Conservation (phyloP, 2,888 invertebrate species). For the Yponomeuta evonymella region DNA sequence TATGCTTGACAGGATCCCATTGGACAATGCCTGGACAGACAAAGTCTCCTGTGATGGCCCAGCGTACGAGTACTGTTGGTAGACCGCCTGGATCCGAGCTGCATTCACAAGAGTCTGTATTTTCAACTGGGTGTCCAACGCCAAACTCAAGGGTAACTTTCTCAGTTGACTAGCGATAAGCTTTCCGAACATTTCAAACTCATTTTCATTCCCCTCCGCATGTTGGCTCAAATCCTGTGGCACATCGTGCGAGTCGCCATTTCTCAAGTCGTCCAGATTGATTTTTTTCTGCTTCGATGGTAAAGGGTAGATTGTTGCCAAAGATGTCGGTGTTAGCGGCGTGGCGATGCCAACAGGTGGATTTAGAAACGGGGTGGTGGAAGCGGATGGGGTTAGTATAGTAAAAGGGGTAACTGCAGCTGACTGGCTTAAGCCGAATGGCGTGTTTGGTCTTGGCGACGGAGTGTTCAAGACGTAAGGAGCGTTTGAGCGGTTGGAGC, state of each 20-base stretch:
- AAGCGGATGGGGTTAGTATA: constrained; percentile 55
- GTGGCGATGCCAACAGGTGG: constrained; percentile 70
- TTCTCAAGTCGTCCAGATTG: constrained; percentile 37
- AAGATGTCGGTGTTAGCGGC: constrained; percentile 57
- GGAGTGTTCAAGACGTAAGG: constrained; percentile 69
- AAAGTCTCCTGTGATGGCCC: constrained; percentile 66
- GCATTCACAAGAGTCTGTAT: constrained; percentile 67
- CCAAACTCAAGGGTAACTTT: constrained; percentile 62
- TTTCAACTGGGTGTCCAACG: constrained; percentile 65
- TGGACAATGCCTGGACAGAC: constrained; percentile 65
- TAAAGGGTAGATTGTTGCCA: constrained; percentile 63
- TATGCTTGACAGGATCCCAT: constrained; percentile 66
- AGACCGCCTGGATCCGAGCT: constrained; percentile 66
- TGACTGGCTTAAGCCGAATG: constrained; percentile 59
- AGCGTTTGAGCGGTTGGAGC: constrained; percentile 63
- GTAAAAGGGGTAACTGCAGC: constrained; percentile 46
- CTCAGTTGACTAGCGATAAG: constrained; percentile 66
- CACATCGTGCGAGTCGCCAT: constrained; percentile 48
- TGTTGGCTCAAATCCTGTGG: constrained; percentile 69
- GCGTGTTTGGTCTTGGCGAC: constrained; percentile 64
- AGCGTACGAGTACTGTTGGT: constrained; percentile 68
- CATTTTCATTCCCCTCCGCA: constrained; percentile 65
- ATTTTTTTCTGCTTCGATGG: constrained; percentile 65
- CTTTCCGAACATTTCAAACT: constrained; percentile 71
- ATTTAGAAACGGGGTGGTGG: constrained; percentile 56